Base-by-base conservation (phyloP, 2,797 vertebrate species). In the Xyrichtys novacula region DNA sequence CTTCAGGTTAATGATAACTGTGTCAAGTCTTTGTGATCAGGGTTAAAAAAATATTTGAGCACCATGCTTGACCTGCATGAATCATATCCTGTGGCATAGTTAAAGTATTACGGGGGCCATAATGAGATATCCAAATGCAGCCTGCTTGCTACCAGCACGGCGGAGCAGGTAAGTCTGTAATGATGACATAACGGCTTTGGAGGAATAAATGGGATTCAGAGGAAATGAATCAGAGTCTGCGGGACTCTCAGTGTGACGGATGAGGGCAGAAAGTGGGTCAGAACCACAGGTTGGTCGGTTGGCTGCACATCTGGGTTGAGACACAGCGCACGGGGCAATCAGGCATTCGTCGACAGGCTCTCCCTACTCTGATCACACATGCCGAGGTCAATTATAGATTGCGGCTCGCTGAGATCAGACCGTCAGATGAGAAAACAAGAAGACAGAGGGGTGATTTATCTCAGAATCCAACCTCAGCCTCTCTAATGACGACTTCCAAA, bases 251-350 rank as follows among this genome's bases (percentile, higher is more conserved):
- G 49, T 58, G 68, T 83, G 78, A 85, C 72, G 19, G 85, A 91
- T 84, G 84, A 90, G 82, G 75, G 70, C 72, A 38, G 82, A 83
- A 93, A 91, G 81, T 93, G 84, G 92, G 88, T 88, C 92, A 92
- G 74, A 85, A 85, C 85, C 81, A 71, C 83, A 84, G 90, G 88
- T 91, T 84, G 88, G 88, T 91, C 83, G 88, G 84, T 68, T 42
- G 71, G 77, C 67, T 83, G 80, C 80, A 82, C 82, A 77, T 72
- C 76, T 80, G 82, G 86, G 85, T 73, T 23, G 36, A 69, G 80
- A 63, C 71, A 46, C 46, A 31, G 57, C 14, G 23, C 67, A 66
- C 59, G 0, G 71, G 65, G 65, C 52, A 49, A 70, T 63, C 50
- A 68, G 57, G 50, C 62, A 65, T 44, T 44, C 17, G 49, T 2